A percentile compares a stretch with the other conserved stretches of the same genome.
Evolutionary conservation across 2,888 invertebrate species (phyloP).

Genomic region (Andricus curvator): DNA sequence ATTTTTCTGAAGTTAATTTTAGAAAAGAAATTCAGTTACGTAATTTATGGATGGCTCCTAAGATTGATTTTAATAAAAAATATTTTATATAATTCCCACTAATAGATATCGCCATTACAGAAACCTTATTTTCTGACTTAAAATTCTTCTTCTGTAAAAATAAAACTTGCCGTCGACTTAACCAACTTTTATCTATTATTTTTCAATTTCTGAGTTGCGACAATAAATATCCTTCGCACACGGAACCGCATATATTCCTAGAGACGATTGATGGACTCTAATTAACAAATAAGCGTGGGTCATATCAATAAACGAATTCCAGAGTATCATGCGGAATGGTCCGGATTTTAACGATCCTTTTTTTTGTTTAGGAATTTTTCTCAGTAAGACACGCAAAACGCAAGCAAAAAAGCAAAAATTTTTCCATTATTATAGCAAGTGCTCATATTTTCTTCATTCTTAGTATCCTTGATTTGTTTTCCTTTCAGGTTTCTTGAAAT

Average conservation of each 20-base stretch:
- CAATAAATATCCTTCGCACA: background rate
- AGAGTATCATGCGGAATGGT: background rate
- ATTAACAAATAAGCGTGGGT: conserved; percentile 15
- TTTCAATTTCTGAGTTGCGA: conserved; percentile 1
- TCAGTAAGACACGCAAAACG: background rate
- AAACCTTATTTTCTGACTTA: no score
- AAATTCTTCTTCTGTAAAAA: background rate
- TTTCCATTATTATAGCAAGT: background rate
- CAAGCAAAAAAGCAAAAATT: background rate
- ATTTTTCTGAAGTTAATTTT: no score
- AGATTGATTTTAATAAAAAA: no score
- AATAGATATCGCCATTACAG: no score
- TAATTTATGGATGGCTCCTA: no score
- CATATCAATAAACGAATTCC: conserved; percentile 23
- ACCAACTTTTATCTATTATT: background rate
- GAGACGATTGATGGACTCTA: conserved; percentile 24
- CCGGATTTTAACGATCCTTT: conserved; percentile 6
- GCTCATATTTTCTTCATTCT: background rate
- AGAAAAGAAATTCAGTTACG: no score
- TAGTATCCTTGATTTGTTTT: background rate
- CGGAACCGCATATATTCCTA: conserved; percentile 15
- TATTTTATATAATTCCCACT: no score
- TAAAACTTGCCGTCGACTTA: background rate
- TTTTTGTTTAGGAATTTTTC: background rate
- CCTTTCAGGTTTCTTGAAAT: background rate